A percentile compares a stretch with the other conserved stretches of the same genome.
Conservation (phyloP, 2,888 invertebrate species). For the Allygus modestus region DNA sequence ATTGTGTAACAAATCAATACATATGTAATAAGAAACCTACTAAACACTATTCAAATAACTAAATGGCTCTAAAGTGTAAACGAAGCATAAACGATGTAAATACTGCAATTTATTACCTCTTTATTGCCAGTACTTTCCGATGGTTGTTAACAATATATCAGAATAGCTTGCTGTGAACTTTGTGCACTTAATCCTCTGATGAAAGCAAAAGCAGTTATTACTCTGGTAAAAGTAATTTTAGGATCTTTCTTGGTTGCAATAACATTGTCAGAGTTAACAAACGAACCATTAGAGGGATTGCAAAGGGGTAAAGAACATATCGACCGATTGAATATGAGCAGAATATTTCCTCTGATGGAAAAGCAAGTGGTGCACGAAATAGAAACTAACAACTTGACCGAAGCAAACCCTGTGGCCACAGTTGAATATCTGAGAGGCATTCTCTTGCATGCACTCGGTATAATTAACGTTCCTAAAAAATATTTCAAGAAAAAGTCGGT, state of each 20-base stretch:
- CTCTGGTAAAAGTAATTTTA: not conserved
- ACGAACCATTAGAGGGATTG: not conserved
- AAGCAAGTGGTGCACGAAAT: conserved; percentile 7
- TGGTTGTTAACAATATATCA: too few relatives aligned
- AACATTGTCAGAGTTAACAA: not conserved
- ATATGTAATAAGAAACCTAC: too few relatives aligned
- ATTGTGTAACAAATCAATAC: too few relatives aligned
- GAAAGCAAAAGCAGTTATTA: not conserved
- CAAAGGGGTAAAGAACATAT: conserved; percentile 11
- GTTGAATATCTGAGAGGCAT: not conserved
- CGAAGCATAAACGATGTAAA: too few relatives aligned
- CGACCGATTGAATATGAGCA: conserved; percentile 14
- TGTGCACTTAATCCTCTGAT: not conserved
- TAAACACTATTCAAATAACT: too few relatives aligned
- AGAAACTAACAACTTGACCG: conserved; percentile 28
- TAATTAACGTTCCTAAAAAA: conserved; percentile 25
- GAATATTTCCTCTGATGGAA: conserved; percentile 31
- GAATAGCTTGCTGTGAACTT: too few relatives aligned
- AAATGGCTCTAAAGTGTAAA: too few relatives aligned
- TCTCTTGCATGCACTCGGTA: not conserved
- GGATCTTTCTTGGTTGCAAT: not conserved
- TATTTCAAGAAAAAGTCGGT: conserved; percentile 33
- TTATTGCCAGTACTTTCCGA: too few relatives aligned
- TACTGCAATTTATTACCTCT: too few relatives aligned
- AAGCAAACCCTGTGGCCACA: not conserved